Conservation (phyloP, 2,888 invertebrate genomes). For the Cryptosula pallasiana region DNA sequence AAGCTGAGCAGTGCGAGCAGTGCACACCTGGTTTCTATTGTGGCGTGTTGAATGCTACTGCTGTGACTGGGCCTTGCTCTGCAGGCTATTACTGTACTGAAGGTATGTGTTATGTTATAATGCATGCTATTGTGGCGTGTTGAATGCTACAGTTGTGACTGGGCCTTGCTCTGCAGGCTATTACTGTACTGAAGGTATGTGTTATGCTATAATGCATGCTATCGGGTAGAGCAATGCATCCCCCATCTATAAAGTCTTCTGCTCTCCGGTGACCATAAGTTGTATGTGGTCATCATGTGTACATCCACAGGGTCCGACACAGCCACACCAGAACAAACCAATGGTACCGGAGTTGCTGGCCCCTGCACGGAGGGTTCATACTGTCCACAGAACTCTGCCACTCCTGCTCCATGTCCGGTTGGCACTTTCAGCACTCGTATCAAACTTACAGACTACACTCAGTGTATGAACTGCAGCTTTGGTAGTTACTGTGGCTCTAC, state of each 20-base stretch:
- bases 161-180: constrained; percentile 40
- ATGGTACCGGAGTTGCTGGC: constrained; percentile 39
- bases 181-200: constrained; percentile 34
- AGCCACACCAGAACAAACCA: constrained; percentile 35
- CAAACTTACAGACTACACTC: constrained; percentile 35
- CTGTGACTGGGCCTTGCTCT: constrained; percentile 36
- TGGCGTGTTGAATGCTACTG: constrained; percentile 34
- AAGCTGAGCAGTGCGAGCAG: constrained; percentile 40
- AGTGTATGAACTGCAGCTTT: constrained; percentile 41
- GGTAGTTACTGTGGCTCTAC: constrained; percentile 39
- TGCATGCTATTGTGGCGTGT: constrained; percentile 39
- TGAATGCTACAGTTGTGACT: constrained; percentile 36
- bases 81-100: constrained; percentile 41
- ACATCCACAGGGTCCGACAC: constrained; percentile 40
- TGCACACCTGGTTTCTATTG: constrained; percentile 47
- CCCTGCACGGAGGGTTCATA: constrained; percentile 44
- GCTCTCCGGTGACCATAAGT: too few relatives aligned
- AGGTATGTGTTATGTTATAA: constrained; percentile 6
- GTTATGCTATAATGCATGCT: too few relatives aligned
- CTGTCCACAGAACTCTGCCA: constrained; percentile 36
- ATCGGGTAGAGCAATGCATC: too few relatives aligned
- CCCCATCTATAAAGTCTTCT: too few relatives aligned
- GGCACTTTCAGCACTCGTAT: constrained; percentile 37
- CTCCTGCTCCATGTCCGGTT: constrained; percentile 37
- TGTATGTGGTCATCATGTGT: too few relatives aligned